phyloP scores from a whole-genome alignment of 2,888 invertebrate species.

The Hydroisotoma schaefferi region DNA sequence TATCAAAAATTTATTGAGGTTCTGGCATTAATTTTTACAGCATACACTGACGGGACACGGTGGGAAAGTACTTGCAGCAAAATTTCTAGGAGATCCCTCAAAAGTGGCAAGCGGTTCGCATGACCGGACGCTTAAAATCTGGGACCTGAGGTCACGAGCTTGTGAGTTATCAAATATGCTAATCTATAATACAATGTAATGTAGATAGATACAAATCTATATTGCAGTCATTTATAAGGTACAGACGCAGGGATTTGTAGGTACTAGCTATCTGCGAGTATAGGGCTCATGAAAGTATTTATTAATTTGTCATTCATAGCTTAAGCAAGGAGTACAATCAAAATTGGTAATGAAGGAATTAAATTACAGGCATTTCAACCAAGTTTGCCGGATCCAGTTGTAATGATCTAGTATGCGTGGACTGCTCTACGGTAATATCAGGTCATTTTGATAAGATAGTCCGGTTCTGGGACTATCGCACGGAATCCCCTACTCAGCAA shows the following conservation, averaged over 20 bases:
- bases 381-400: constrained; percentile 96
- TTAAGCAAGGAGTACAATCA: no score
- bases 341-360: not conserved
- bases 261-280: no score
- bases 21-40: constrained; percentile 62
- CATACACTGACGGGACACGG: constrained; percentile 93
- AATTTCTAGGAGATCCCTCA: constrained; percentile 77
- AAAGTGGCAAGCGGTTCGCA: constrained; percentile 75
- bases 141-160: constrained; percentile 90
- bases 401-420: constrained; percentile 89
- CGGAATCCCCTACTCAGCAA: constrained; percentile 57
- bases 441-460: constrained; percentile 98
- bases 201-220: no score
- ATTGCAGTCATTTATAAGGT: no score
- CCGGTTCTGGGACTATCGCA: constrained; percentile 88
- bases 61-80: constrained; percentile 95
- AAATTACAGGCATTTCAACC: constrained; percentile 71
- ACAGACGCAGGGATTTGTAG: no score
- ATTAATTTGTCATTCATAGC: no score
- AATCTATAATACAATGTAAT: no score
- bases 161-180: no score
- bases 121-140: constrained; percentile 96
- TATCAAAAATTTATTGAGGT: no score
- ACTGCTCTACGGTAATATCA: constrained; percentile 79
- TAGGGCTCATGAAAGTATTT: no score